Percentiles rank a stretch among this genome's conserved stretches.
phyloP scores from a whole-genome alignment of 1,140 invertebrate genomes.

The Rhynchophorus ferrugineus region DNA sequence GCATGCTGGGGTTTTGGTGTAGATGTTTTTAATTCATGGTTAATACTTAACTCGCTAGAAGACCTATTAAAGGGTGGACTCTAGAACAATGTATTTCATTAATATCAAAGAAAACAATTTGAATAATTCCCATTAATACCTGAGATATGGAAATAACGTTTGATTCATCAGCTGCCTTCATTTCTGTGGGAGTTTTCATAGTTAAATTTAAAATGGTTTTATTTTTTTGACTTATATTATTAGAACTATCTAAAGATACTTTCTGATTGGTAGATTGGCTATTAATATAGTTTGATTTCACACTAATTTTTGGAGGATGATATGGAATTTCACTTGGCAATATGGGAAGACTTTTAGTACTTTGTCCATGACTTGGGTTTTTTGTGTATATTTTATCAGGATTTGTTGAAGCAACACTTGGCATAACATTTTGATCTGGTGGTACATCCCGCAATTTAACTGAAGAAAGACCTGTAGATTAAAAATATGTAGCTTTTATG shows the following conservation, averaged over 20 bases:
- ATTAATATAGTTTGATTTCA: not conserved
- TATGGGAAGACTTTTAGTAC: not conserved
- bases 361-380: not conserved
- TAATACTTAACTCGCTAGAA: not conserved
- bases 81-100: no score
- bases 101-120: no score
- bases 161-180: no score
- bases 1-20: slow-evolving; percentile 44
- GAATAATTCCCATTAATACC: no score
- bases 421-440: not conserved
- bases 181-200: no score
- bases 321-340: not conserved
- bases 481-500: not conserved
- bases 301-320: not conserved
- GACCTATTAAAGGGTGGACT: no score
- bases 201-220: no score
- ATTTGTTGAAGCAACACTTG: not conserved
- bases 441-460: slow-evolving; percentile 18
- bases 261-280: no score
- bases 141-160: no score
- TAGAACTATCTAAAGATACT: no score
- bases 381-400: not conserved
- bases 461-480: slow-evolving; percentile 38
- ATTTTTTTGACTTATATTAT: no score
- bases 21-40: slow-evolving; percentile 3